These are phyloP conservation scores for Nansenia antarctica DNA, from an alignment of 2,113 vertebrate genomes.

Conservation along the genomic window DNA sequence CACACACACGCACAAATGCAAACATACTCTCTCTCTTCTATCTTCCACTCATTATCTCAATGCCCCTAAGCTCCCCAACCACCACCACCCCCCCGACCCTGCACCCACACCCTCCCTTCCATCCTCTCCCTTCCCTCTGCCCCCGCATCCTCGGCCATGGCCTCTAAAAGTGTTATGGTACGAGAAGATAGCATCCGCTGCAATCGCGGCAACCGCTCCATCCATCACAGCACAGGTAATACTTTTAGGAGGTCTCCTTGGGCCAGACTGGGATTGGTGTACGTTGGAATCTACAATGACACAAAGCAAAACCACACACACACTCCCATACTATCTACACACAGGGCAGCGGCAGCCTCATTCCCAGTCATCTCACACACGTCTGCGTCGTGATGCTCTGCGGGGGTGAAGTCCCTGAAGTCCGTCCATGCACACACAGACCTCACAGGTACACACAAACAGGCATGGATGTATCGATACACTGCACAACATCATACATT, in stretches of 20 bases:
- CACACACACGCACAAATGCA: no score
- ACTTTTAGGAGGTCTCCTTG: conserved; percentile 4
- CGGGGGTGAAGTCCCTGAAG: no score
- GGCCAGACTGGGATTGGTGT: neutral
- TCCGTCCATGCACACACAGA: neutral
- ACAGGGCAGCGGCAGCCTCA: neutral
- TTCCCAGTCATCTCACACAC: neutral
- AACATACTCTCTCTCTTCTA: neutral
- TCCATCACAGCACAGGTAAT: conserved; percentile 14
- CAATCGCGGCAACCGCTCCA: neutral
- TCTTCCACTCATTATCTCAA: neutral
- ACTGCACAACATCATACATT: neutral
- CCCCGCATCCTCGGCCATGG: conserved; percentile 1
- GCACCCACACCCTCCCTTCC: neutral
- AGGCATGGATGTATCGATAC: neutral
- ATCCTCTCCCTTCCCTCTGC: neutral
- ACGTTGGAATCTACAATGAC: neutral
- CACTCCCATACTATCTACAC: neutral
- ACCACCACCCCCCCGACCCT: neutral
- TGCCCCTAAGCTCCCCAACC: neutral
- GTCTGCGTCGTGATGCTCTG: neutral
- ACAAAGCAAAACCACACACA: neutral
- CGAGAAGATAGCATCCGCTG: conserved; percentile 1
- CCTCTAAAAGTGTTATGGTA: conserved; percentile 1
- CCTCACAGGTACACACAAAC: neutral